Base-by-base conservation (phyloP, 2,797 vertebrate species). In the Numenius phaeopus region DNA sequence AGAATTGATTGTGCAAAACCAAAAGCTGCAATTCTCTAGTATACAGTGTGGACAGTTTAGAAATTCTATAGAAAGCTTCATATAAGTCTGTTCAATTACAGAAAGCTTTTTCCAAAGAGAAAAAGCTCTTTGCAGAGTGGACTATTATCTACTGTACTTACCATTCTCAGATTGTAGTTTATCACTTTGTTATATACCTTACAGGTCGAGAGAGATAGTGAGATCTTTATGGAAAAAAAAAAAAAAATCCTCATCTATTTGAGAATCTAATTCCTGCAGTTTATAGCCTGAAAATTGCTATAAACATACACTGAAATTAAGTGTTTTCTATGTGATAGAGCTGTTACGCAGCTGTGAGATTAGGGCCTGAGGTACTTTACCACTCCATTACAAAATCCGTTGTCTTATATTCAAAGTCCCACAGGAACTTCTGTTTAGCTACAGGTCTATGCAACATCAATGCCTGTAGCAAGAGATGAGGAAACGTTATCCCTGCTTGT, bases 111-210 rank as follows among this genome's bases (percentile, higher is more conserved):
- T 67, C 37, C 49, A 61, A 90, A 88, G 17, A 24, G 17, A 76
- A 77, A 81, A 83, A 55, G 12, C 39, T 70, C 29, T 71, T 78
- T 73, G 37, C 57, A 75, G 22, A 80, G 26, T 82, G 34, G 71
- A 87, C 70, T 75, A 85, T 90, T 94, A 71, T 76, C 85, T 77
- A 64, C 27, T 46, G 10, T 90, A 64, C 30, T 87, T 91, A 66
- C 54, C 59, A 64, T 78, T 91, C 52, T 71, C 88, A 95, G 88
- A 93, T 27, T 46, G 79, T 47, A 89, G 70, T 26, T 96, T 93
- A 64, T 73, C 62, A 71, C 87, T 83, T 83, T 89, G 70, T 52
- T 83, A n/a, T 32, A 82, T 39, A 42, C 6, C 26, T 92, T 87
- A 84, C 29, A 90, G 19, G 34, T 67, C 64, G 10, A 76, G 47